Percentiles rank a stretch among this genome's conserved stretches.
Evolutionary conservation across 2,113 vertebrate species (phyloP).

Genomic region (Corythaixoides concolor): DNA sequence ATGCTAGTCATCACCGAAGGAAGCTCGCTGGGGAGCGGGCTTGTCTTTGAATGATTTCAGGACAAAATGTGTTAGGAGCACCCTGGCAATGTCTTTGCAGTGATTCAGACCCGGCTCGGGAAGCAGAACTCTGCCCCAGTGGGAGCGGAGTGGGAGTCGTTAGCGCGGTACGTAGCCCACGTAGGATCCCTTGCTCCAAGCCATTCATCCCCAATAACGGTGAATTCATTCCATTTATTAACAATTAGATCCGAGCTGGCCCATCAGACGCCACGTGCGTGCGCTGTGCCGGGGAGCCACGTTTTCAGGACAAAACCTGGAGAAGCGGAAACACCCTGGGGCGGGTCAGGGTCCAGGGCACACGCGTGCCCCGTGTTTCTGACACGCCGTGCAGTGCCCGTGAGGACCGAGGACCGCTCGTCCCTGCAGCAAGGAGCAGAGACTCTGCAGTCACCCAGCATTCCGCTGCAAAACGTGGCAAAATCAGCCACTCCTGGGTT

Average conservation of each 20-base stretch:
- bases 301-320: not conserved
- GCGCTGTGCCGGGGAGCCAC: not conserved
- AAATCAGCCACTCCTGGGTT: not conserved
- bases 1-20: not conserved
- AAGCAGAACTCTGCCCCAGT: not conserved
- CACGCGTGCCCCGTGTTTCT: rapidly evolving
- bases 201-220: not conserved
- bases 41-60: not conserved
- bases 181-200: not conserved
- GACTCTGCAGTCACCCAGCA: not conserved
- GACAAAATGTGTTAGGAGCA: not conserved
- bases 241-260: not conserved
- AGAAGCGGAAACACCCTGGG: not conserved
- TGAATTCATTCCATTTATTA: not conserved
- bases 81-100: not conserved
- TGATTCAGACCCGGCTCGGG: not conserved
- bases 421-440: not conserved
- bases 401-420: not conserved
- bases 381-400: rapidly evolving
- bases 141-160: rapidly evolving
- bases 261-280: rapidly evolving
- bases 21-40: not conserved
- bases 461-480: not conserved
- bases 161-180: rapidly evolving
- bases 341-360: rapidly evolving